phyloP scores from a whole-genome alignment of 2,113 vertebrate species.

The Malurus melanocephalus region DNA sequence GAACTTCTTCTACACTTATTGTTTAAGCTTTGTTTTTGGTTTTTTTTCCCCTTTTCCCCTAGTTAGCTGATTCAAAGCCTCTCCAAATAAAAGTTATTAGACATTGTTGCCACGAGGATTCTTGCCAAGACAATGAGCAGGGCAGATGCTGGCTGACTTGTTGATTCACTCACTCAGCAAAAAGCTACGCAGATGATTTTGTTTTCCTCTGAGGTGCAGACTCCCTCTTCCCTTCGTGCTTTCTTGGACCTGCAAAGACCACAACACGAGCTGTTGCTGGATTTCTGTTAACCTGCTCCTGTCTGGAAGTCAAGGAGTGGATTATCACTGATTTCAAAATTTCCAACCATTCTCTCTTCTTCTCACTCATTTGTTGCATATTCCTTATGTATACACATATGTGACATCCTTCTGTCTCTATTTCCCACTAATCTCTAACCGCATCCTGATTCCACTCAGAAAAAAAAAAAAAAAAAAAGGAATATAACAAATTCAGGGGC shows the following conservation, averaged over 20 bases:
- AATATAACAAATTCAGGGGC: neutral
- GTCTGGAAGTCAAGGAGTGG: neutral
- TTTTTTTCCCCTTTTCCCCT: neutral
- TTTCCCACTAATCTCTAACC: neutral
- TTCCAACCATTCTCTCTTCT: neutral
- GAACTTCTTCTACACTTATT: neutral
- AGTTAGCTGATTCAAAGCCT: slow-evolving; percentile 28
- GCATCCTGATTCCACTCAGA: neutral
- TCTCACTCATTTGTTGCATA: neutral
- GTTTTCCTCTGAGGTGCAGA: slow-evolving; percentile 25
- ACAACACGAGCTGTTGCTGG: neutral
- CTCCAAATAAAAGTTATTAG: slow-evolving; percentile 37
- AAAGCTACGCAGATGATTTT: neutral
- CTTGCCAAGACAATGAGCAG: slow-evolving; percentile 44
- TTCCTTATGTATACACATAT: too few species aligned
- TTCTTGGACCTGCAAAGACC: neutral
- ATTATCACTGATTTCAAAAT: neutral
- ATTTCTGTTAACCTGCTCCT: neutral
- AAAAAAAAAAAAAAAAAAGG: neutral
- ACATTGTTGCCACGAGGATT: neutral
- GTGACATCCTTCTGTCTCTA: neutral
- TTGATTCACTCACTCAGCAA: slow-evolving; percentile 2
- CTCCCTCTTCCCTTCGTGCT: neutral
- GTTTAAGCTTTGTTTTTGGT: neutral
- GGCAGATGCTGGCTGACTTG: slow-evolving; percentile 19